Evolutionary conservation across 2,797 vertebrate species (phyloP), one percentile per base, ranked within the genome.

Genomic region (Phrynocephalus guinanensis): DNA sequence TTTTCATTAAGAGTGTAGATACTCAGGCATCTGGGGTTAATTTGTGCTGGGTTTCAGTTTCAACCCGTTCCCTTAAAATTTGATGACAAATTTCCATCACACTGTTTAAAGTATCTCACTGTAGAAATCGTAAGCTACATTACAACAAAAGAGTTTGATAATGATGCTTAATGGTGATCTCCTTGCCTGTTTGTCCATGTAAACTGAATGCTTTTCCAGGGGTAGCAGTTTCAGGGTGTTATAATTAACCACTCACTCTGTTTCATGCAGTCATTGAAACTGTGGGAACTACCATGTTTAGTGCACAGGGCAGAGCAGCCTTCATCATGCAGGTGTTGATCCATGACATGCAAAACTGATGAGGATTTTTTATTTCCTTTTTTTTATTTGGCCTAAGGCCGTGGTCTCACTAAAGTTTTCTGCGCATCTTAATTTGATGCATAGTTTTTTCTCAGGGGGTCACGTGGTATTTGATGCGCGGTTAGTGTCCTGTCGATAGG

Each of bases 251-350:
- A 22, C 44, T 26, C n/a, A 15, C 6, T 2, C 1, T 28, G 24
- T 79, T 38, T 60, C 67, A 56, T 68, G n/a, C 24, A 24, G 77
- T 86, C 85, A 72, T 7, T 60, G 66, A 86, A 71, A 71, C 85
- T 30, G 71, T 71, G 7, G 48, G 48, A 70, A 44, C 10, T 9
- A 48, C 30, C 28, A 50, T 20, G 60, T 78, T 85, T 66, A 48
- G 15, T 28, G 33, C 15, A 11, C 6, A 86, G 28, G 50, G 33
- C 20, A 56, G 11, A 72, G 85, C 16, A 16, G 20, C 67, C 20
- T 44, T 85, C 56, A 56, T 76, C 56, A 48, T 66, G 56, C 16
- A 72, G 5, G 30, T 44, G 67, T 26, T 80, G 33, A 72, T 60
- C 30, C 78, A 86, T 72, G 66, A 13, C 33, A 11, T 52, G 72